These are phyloP conservation scores for Ichneumoninae sp. DNA, from an alignment of 2,888 invertebrate species.

Conservation along the genomic window DNA sequence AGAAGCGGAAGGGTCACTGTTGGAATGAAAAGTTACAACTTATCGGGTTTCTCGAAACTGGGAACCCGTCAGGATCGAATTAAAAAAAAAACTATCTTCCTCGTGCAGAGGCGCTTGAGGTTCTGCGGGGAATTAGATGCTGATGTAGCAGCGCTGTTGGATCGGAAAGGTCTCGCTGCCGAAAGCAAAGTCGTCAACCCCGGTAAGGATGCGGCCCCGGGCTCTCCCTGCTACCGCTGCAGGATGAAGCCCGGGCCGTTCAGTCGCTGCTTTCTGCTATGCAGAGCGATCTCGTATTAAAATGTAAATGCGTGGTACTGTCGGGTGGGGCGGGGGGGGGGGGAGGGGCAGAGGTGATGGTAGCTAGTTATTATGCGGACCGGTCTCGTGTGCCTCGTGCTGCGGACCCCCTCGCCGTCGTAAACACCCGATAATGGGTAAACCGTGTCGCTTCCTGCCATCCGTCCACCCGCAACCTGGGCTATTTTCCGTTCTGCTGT, in stretches of 20 bases:
- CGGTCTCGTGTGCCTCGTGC: constrained; percentile 64
- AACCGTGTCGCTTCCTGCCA: constrained; percentile 76
- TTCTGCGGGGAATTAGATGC: constrained; percentile 10
- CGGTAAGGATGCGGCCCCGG: constrained; percentile 3
- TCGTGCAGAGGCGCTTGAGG: not conserved
- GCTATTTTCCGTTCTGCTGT: constrained; percentile 23
- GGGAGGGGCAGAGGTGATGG: constrained; percentile 46
- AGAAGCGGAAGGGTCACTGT: not conserved
- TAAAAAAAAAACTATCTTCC: constrained; percentile 13
- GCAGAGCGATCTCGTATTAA: constrained; percentile 77
- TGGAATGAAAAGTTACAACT: not conserved
- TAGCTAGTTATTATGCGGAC: constrained; percentile 79
- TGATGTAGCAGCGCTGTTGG: constrained; percentile 36
- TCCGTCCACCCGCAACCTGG: constrained; percentile 66
- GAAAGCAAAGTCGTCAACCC: constrained; percentile 31
- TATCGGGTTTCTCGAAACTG: not conserved
- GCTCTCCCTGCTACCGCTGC: constrained; percentile 26
- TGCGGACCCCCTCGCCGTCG: constrained; percentile 65
- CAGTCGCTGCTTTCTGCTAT: constrained; percentile 72
- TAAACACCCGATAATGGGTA: constrained; percentile 81
- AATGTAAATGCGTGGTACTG: constrained; percentile 77
- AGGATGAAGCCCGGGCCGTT: constrained; percentile 58
- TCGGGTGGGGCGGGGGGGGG: not conserved
- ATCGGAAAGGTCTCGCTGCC: constrained; percentile 3
- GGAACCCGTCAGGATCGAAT: constrained; percentile 1